Evolutionary conservation across 2,113 vertebrate genomes (phyloP).

Genomic region (Sphaerodactylus townsendi): DNA sequence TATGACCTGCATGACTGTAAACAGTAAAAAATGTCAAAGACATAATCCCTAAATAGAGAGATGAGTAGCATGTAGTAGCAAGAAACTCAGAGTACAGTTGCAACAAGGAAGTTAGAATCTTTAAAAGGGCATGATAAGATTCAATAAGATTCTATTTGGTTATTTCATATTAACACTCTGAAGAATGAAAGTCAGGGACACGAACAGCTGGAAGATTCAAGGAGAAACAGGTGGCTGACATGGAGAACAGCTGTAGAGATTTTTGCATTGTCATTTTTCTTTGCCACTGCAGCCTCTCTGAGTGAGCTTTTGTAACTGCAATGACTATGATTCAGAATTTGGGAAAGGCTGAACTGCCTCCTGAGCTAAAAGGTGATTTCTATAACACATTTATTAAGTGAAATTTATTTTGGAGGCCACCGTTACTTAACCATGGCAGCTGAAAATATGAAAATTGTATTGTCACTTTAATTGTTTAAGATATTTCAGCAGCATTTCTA

Average conservation of each 20-base stretch:
- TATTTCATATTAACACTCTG: neutral
- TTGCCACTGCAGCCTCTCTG: neutral
- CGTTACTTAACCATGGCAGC: neutral
- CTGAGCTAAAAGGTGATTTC: neutral
- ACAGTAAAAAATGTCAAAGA: neutral
- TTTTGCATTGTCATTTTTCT: conserved; percentile 14
- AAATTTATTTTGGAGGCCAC: neutral
- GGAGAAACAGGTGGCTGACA: neutral
- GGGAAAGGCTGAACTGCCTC: neutral
- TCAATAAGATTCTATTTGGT: neutral
- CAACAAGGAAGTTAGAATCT: neutral
- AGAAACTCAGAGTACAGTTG: neutral
- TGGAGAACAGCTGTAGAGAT: conserved; percentile 3
- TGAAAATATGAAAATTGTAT: neutral
- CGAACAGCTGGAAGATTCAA: neutral
- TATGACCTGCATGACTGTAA: neutral
- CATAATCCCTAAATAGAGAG: neutral
- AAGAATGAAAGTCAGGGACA: neutral
- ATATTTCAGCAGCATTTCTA: neutral
- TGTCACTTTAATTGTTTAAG: neutral
- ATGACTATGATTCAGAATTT: neutral
- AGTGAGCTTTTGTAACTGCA: neutral
- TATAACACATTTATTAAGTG: neutral
- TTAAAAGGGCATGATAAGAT: neutral
- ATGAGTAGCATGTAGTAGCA: neutral